Evolutionary conservation across 2,797 vertebrate genomes (phyloP).

Genomic region (Micrastur ruficollis): DNA sequence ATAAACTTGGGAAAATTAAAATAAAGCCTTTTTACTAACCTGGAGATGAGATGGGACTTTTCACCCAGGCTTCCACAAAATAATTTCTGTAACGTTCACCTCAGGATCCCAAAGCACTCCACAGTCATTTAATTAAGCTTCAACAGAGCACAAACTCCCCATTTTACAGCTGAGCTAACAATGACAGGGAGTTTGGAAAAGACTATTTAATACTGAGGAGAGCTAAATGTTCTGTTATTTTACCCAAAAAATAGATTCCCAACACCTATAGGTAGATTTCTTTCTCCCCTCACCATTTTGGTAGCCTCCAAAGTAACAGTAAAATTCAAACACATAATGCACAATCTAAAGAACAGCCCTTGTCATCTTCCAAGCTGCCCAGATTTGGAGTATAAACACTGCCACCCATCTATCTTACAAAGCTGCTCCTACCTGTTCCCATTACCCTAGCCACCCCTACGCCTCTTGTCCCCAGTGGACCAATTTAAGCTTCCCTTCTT

Average conservation of each 20-base stretch:
- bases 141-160: conserved; percentile 28
- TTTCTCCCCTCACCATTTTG: neutral
- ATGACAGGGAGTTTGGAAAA: neutral
- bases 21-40: conserved; percentile 12
- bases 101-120: conserved; percentile 49
- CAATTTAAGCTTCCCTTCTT: neutral
- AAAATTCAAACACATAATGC: neutral
- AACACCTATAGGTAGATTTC: neutral
- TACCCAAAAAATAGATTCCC: neutral
- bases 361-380: neutral
- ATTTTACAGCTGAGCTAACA: conserved; percentile 46
- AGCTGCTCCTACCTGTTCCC: neutral
- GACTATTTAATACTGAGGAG: neutral
- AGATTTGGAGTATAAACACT: neutral
- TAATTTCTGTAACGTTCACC: conserved; percentile 31
- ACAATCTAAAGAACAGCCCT: neutral
- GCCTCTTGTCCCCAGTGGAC: neutral
- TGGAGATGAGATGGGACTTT: conserved; percentile 11
- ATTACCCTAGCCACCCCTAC: neutral
- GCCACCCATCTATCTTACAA: neutral
- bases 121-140: conserved; percentile 52
- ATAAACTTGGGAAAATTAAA: conserved; percentile 50
- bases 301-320: neutral
- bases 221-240: neutral
- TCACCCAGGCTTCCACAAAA: conserved; percentile 6